Evolutionary conservation across 2,797 vertebrate genomes (phyloP).

Genomic region (Melanotaenia maccullochi): DNA sequence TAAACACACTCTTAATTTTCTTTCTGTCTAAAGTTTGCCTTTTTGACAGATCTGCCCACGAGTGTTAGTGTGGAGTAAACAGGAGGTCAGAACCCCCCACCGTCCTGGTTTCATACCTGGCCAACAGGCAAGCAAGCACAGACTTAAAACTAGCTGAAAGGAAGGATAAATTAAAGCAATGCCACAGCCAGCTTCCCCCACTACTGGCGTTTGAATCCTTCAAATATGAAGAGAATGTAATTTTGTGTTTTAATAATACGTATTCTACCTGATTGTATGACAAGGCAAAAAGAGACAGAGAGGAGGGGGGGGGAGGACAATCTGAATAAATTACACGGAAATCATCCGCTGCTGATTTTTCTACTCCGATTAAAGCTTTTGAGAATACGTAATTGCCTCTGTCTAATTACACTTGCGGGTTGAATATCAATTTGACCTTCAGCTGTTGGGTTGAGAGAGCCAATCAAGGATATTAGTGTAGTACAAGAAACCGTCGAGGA

Average conservation of each 20-base stretch:
- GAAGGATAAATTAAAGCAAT: constrained; percentile 46
- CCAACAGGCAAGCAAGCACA: constrained; percentile 63
- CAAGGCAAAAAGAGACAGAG: constrained; percentile 63
- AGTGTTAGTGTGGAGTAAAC: constrained; percentile 46
- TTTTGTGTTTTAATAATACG: constrained; percentile 60
- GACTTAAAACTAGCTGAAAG: constrained; percentile 51
- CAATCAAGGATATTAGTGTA: constrained; percentile 91
- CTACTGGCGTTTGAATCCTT: constrained; percentile 26
- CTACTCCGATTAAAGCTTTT: constrained; percentile 81
- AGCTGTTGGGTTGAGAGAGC: constrained; percentile 89
- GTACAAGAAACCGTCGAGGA: constrained; percentile 86
- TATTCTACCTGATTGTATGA: constrained; percentile 75
- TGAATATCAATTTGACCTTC: constrained; percentile 94
- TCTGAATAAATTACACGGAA: constrained; percentile 84
- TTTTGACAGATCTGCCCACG: constrained; percentile 33
- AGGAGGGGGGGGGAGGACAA: constrained; percentile 60
- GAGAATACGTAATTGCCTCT: constrained; percentile 84
- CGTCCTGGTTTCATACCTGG: constrained; percentile 58
- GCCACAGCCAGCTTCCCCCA: constrained; percentile 33
- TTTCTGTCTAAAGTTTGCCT: constrained; percentile 26
- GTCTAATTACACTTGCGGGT: constrained; percentile 88
- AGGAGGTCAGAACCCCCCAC: constrained; percentile 48
- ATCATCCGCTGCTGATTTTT: constrained; percentile 81
- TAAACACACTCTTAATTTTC: not conserved
- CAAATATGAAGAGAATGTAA: constrained; percentile 40